Conservation (phyloP, 2,113 vertebrate genomes). For the Varanus salvator region DNA sequence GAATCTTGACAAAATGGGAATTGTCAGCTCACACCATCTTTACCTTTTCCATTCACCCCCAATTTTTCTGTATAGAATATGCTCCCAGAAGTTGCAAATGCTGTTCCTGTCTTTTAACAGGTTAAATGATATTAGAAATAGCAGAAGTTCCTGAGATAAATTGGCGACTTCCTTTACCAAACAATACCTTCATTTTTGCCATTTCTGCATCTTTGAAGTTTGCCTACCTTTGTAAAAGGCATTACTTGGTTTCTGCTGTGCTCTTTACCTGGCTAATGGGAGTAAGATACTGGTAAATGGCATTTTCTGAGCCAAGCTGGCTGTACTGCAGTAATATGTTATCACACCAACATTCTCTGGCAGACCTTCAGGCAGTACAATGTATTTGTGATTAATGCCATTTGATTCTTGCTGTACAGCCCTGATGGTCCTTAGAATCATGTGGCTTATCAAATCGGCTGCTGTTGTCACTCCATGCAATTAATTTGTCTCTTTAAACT, state of each 20-base stretch:
- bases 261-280: neutral
- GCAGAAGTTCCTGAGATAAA: neutral
- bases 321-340: neutral
- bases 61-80: neutral
- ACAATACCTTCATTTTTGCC: neutral
- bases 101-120: neutral
- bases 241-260: neutral
- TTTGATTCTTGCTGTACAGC: neutral
- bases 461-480: conserved; percentile 22
- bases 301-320: neutral
- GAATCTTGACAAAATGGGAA: neutral
- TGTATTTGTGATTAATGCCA: neutral
- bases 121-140: conserved; percentile 1
- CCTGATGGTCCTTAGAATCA: neutral
- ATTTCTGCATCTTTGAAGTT: neutral
- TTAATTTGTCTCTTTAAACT: conserved; percentile 44
- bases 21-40: neutral
- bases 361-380: neutral
- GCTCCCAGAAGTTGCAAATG: neutral
- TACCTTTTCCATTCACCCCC: neutral
- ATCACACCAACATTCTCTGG: rapidly evolving
- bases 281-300: neutral
- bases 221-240: neutral
- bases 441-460: neutral
- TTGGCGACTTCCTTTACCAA: too few species aligned